Base-by-base conservation (phyloP, 2,113 vertebrate genomes). In the Microcebus ravelobensis region DNA sequence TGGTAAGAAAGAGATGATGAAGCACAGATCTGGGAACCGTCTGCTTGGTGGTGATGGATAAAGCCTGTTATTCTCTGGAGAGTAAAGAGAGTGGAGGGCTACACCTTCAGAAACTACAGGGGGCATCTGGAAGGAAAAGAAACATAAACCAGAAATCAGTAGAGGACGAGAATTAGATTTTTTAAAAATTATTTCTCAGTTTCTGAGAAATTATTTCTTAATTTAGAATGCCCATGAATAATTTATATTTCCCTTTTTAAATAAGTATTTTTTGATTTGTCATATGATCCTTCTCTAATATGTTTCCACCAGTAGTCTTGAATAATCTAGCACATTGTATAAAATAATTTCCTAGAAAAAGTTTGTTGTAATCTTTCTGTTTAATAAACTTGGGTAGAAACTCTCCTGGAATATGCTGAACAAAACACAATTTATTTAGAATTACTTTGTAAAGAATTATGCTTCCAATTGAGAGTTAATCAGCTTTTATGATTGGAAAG, bases 401-500 rank as follows among this genome's bases (percentile, higher is more conserved):
- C 6, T 59, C 59, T 52, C 7, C 18, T 39, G 74, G 79, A 89
- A 82, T 70, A 52, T 65, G 20, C 31, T 29, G 6, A 90, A 67
- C 34, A 76, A 63, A 70, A 79, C 17, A 48, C 31, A 70, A 18
- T 71, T 82, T 71, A 59, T 34, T 88, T 86, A 63, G 18, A 9
- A 48, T 81, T 76, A 59, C 34, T 89, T 67, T 86, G 12, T 65
- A 71, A 61, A 82, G 63, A 80, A 45, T 74, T 95, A 74, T 97
- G 88, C 31, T 84, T 94, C 91, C 76, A 83, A 14, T 84, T 70
- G 61, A 21, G 21, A 90, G 73, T 85, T 96, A 89, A 96, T 73
- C 57, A 89, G 29, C 61, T 95, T 94, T 95, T 92, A 84, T 61
- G 80, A 63, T 48, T 91, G 70, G 79, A 84, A 92, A 93, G 88